These are phyloP conservation scores for Neodiprion pinetum DNA, from an alignment of 1,140 invertebrate genomes.

Conservation along the genomic window DNA sequence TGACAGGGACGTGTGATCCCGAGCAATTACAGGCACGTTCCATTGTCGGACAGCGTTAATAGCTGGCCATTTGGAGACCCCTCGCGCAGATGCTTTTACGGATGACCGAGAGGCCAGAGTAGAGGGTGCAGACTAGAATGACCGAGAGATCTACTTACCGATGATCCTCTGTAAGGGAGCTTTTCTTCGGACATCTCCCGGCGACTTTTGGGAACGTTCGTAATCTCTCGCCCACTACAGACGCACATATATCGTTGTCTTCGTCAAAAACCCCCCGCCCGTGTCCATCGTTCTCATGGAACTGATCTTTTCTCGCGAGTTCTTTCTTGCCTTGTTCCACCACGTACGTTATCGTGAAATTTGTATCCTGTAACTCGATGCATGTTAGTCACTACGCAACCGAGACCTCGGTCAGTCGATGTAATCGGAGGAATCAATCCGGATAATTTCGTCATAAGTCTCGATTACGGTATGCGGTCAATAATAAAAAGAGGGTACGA, in stretches of 20 bases:
- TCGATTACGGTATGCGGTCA: constrained; percentile 22
- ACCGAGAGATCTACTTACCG: constrained; percentile 7
- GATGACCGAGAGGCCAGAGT: constrained; percentile 1
- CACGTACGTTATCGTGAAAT: too few relatives aligned
- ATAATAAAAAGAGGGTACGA: constrained; percentile 30
- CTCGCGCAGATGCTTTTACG: background rate
- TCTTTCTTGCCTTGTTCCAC: too few relatives aligned
- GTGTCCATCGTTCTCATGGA: background rate
- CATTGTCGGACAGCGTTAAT: constrained; percentile 10
- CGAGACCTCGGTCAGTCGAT: background rate
- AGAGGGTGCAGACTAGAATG: background rate
- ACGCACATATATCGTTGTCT: background rate
- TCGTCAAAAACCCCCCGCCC: background rate
- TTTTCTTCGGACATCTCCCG: background rate
- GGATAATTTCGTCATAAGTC: constrained; percentile 28
- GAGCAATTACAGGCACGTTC: constrained; percentile 15
- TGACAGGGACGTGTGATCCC: background rate
- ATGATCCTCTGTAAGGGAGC: background rate
- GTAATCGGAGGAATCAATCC: constrained; percentile 16
- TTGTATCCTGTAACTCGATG: too few relatives aligned
- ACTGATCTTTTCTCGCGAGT: background rate
- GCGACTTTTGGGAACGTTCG: background rate
- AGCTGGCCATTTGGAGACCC: constrained; percentile 16
- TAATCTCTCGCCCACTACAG: background rate
- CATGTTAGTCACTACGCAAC: too few relatives aligned